Conservation (phyloP, 2,113 vertebrate species). For the Engraulis encrasicolus region DNA sequence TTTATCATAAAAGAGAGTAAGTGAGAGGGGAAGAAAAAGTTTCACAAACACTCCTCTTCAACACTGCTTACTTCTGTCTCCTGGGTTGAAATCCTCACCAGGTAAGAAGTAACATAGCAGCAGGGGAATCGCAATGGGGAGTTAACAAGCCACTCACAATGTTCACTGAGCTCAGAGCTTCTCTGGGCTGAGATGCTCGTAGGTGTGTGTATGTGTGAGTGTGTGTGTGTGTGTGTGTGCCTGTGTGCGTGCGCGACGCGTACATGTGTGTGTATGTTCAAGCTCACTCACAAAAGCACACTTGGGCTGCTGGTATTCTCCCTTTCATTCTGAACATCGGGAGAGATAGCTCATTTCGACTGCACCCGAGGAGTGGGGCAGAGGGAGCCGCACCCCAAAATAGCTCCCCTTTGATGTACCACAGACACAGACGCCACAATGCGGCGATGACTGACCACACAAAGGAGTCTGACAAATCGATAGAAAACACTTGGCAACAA, state of each 20-base stretch:
- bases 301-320: neutral
- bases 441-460: neutral
- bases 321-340: neutral
- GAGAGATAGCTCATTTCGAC: constrained; percentile 7
- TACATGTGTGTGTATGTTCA: neutral
- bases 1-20: neutral
- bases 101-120: neutral
- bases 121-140: neutral
- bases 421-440: neutral
- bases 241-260: neutral
- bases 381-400: neutral
- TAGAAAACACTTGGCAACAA: neutral
- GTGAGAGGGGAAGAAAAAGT: neutral
- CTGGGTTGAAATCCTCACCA: neutral
- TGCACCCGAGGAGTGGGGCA: neutral
- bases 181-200: neutral
- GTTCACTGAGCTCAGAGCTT: neutral
- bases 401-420: constrained; percentile 8
- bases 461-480: neutral
- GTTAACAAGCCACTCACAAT: neutral
- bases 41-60: neutral
- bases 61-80: neutral
- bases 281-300: too few species aligned
- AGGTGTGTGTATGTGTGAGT: too few species aligned
- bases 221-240: neutral